A percentile compares a stretch with the other conserved stretches of the same genome.
phyloP scores from a whole-genome alignment of 2,888 invertebrate species.

The Epsilonema sp. region DNA sequence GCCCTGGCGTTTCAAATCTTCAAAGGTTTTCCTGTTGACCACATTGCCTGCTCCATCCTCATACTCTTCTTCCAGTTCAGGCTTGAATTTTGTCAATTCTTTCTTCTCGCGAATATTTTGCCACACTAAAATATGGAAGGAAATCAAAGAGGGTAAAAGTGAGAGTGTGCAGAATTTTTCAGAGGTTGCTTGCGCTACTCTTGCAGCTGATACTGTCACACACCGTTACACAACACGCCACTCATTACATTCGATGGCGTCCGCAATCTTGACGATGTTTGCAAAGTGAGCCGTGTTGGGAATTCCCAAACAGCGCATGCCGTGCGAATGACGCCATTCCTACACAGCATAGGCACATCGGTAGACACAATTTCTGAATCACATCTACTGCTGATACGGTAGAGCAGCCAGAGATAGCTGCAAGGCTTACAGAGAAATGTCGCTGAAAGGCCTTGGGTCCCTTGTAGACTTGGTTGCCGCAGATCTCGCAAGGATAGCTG shows the following conservation, averaged over 20 bases:
- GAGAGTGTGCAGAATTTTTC: constrained; percentile 4
- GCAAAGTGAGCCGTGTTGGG: constrained; percentile 99
- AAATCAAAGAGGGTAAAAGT: constrained; percentile 13
- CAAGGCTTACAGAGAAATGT: constrained; percentile 81
- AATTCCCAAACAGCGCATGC: constrained; percentile 94
- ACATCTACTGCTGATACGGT: neutral
- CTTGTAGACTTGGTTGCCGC: constrained; percentile 73
- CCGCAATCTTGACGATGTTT: constrained; percentile 95
- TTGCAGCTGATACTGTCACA: no score
- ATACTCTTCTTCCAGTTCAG: constrained; percentile 74
- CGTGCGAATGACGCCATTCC: constrained; percentile 53
- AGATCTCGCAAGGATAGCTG: constrained; percentile 96
- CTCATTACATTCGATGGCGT: constrained; percentile 63
- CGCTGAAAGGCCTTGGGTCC: constrained; percentile 98
- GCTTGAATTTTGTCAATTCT: constrained; percentile 82
- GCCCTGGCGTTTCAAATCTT: constrained; percentile 94
- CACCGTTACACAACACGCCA: neutral
- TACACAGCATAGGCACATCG: no score
- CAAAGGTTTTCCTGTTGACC: constrained; percentile 89
- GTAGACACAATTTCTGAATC: constrained; percentile 7
- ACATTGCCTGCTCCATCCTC: constrained; percentile 97
- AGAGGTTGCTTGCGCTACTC: no score
- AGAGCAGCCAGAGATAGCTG: no score
- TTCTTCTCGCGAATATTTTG: constrained; percentile 88
- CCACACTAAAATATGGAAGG: constrained; percentile 61